Evolutionary conservation across 2,797 vertebrate genomes (phyloP).

Genomic region (Anas georgica): DNA sequence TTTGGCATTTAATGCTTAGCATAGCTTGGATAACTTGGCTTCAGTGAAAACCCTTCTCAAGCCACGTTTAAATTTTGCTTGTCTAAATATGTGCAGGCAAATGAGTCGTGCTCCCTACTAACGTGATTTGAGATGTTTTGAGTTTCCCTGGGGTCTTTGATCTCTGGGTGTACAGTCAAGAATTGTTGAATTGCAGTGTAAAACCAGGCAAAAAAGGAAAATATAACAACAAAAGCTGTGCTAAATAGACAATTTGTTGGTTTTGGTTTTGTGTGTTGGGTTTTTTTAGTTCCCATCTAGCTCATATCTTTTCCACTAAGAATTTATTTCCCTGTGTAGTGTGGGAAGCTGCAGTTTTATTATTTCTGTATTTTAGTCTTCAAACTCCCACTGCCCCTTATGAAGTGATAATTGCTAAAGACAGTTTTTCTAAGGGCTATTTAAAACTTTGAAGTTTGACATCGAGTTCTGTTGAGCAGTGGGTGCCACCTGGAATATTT

Average conservation of each 20-base stretch:
- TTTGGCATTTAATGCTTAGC: not conserved
- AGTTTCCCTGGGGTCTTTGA: not conserved
- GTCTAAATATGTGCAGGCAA: not conserved
- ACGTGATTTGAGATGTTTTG: not conserved
- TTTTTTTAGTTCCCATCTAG: conserved; percentile 3
- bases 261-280: not conserved
- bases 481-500: conserved; percentile 28
- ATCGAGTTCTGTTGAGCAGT: conserved; percentile 10
- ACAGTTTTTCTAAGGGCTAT: conserved; percentile 57
- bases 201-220: conserved; percentile 9
- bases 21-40: not conserved
- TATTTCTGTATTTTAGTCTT: conserved; percentile 70
- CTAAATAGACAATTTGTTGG: conserved; percentile 44
- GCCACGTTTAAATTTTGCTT: not conserved
- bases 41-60: not conserved
- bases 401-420: conserved; percentile 64
- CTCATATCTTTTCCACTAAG: conserved; percentile 2
- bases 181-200: not conserved
- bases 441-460: conserved; percentile 50
- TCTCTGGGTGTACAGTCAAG: not conserved
- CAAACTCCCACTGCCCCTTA: conserved; percentile 65
- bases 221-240: conserved; percentile 9
- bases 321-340: conserved; percentile 37
- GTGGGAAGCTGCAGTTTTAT: conserved; percentile 62
- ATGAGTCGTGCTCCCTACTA: not conserved